Base-by-base conservation (phyloP, 2,888 invertebrate genomes). In the Pseudeuparius sepicola region DNA sequence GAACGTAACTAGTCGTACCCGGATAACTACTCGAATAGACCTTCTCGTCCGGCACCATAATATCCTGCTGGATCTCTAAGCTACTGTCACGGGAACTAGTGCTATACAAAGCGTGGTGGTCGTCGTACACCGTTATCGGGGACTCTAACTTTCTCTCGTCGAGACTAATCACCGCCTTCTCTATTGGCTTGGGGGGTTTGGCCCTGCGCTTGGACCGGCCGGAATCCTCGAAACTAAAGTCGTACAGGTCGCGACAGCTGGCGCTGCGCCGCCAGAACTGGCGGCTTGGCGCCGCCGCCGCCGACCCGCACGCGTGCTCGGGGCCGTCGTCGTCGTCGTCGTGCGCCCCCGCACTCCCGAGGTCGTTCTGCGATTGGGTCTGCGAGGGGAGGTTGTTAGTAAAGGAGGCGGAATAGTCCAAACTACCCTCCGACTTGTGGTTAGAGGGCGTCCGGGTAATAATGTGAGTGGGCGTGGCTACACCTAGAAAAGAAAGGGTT, bases 1-100 rank as follows among this genome's bases (percentile, higher is more conserved):
- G 78, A 5, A 53, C 52, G 54, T 75, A 78, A 40, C 70, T 59
- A 37, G 77, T 73, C 32, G 83, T 84, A 36, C 87, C 87, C 13
- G 88, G 88, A 60, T 85, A 88, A 57, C 84, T 85, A 43, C 84
- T 84, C 13, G 86, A 86, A 63, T 86, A 87, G 4, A 85, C 76
- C 58, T 84, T 83, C 31, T 75, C 72, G 48, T 79, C 69, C 1
- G 72, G 68, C 33, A 73, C 59, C 41, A 68, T 64, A 42, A 72
- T 73, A 54, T 78, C 77, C 54, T 78, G 75, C 52, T 73, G 75
- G 4, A 72, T 68, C 55, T 83, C 83, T 39, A 79, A 66, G 39
- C 69, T 70, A 42, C 68, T 66, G 39, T 69, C 63, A 44, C 70
- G 70, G 4, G 79, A 78, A 48, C 71, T 70, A 7, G 71, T 68